Percentiles rank a stretch among this genome's conserved stretches.
Conservation (phyloP, 2,797 vertebrate genomes). For the Sebastes variabilis region DNA sequence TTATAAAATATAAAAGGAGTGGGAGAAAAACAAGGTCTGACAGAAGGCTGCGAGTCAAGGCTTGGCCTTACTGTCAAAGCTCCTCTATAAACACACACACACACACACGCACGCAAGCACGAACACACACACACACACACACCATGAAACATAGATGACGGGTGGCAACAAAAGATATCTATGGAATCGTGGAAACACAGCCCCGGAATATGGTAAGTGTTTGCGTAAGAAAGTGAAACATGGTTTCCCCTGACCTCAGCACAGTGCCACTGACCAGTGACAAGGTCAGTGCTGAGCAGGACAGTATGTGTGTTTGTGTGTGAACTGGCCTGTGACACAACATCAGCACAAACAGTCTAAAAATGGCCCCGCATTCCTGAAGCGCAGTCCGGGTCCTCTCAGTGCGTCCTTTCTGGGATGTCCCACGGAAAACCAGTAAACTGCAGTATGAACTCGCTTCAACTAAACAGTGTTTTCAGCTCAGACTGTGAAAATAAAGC, state of each 20-base stretch:
- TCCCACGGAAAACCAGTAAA: conserved; percentile 26
- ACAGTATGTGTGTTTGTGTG: conserved; percentile 37
- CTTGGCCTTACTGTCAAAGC: conserved; percentile 30
- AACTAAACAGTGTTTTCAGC: background rate
- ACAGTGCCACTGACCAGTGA: conserved; percentile 32
- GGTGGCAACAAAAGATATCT: conserved; percentile 9
- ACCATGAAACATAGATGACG: conserved; percentile 25
- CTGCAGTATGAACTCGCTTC: background rate
- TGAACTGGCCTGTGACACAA: conserved; percentile 61
- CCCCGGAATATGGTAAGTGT: background rate
- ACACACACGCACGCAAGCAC: background rate
- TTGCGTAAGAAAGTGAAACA: conserved; percentile 44
- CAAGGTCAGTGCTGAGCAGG: conserved; percentile 56
- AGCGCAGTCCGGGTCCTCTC: conserved; percentile 15
- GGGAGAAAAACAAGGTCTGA: conserved; percentile 28
- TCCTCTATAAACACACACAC: conserved; percentile 21
- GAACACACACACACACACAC: background rate
- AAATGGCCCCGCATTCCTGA: conserved; percentile 65
- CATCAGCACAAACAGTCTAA: conserved; percentile 69
- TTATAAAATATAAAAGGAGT: conserved; percentile 34
- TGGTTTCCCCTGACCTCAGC: conserved; percentile 44
- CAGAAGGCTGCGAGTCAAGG: conserved; percentile 13
- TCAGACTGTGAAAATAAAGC: background rate
- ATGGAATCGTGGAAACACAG: conserved; percentile 1
- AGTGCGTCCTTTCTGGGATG: conserved; percentile 31